phyloP scores from a whole-genome alignment of 2,888 invertebrate genomes.

The Scotopteryx bipunctaria region DNA sequence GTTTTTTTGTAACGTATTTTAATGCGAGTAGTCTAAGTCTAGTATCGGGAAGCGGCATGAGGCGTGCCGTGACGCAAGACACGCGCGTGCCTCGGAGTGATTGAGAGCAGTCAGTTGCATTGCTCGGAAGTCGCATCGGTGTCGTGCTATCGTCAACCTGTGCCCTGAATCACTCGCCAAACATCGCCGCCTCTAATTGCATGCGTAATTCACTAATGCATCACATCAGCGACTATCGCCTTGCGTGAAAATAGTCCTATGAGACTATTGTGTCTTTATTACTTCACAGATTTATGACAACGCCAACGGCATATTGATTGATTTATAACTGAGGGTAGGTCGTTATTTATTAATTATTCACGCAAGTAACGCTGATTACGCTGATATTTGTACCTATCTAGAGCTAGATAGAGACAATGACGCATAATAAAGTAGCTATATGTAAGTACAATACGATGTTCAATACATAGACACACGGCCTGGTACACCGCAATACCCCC shows the following conservation, averaged over 20 bases:
- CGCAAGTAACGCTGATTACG: conserved; percentile 47
- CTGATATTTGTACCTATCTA: conserved; percentile 32
- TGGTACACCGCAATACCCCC: conserved; percentile 70
- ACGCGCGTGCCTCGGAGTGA: conserved; percentile 50
- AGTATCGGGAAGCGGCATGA: conserved; percentile 31
- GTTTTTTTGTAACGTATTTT: conserved; percentile 53
- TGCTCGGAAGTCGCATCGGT: conserved; percentile 46
- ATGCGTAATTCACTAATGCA: conserved; percentile 66
- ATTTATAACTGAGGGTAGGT: conserved; percentile 34
- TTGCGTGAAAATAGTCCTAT: conserved; percentile 40
- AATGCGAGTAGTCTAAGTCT: conserved; percentile 49
- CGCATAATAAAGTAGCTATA: conserved; percentile 21
- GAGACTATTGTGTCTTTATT: conserved; percentile 35
- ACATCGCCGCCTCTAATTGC: conserved; percentile 72
- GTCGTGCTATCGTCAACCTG: conserved; percentile 62
- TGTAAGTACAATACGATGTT: conserved; percentile 40
- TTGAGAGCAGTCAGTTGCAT: conserved; percentile 70
- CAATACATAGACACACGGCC: conserved; percentile 51
- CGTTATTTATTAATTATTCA: conserved; percentile 46
- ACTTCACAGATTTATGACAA: conserved; percentile 50
- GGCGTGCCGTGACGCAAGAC: conserved; percentile 46
- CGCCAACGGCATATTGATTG: conserved; percentile 38
- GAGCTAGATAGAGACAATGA: conserved; percentile 26
- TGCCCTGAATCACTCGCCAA: conserved; percentile 66
- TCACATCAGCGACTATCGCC: conserved; percentile 40